These are phyloP conservation scores for Onychostruthus taczanowskii DNA, from an alignment of 2,113 vertebrate species.

Conservation along the genomic window DNA sequence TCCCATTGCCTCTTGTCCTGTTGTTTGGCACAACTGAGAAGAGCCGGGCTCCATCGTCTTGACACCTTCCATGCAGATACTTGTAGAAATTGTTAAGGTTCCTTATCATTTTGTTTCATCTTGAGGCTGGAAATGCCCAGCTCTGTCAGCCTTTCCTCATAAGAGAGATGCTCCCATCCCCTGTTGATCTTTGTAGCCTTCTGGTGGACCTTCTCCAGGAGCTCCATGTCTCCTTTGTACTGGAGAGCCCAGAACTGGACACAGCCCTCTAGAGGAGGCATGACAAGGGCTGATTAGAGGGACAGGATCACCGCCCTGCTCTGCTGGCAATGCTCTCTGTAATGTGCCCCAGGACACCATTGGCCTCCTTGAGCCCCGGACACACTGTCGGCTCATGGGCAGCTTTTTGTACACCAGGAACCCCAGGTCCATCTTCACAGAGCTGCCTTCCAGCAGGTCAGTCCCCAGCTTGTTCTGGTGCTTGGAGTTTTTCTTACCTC, in stretches of 20 bases:
- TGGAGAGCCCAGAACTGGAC: not conserved
- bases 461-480: not conserved
- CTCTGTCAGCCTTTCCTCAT: not conserved
- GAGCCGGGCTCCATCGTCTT: not conserved
- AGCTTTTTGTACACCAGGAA: not conserved
- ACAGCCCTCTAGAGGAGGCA: not conserved
- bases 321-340: fast-evolving
- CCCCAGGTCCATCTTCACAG: not conserved
- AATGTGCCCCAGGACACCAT: not conserved
- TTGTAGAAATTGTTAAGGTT: not conserved
- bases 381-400: not conserved
- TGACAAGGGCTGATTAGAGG: not conserved
- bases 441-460: not conserved
- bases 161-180: not conserved
- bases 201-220: not conserved
- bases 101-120: not conserved
- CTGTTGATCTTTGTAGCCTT: not conserved
- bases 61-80: not conserved
- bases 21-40: not conserved
- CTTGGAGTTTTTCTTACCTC: not conserved
- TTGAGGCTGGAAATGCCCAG: not conserved
- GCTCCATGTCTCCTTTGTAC: not conserved
- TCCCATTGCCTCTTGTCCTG: not conserved
- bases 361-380: not conserved
- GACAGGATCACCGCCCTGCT: not conserved